Percentiles rank a stretch among this genome's conserved stretches.
These are phyloP conservation scores for Caenorhabditis sp. DNA, from an alignment of 2,888 invertebrate genomes.

Conservation along the genomic window DNA sequence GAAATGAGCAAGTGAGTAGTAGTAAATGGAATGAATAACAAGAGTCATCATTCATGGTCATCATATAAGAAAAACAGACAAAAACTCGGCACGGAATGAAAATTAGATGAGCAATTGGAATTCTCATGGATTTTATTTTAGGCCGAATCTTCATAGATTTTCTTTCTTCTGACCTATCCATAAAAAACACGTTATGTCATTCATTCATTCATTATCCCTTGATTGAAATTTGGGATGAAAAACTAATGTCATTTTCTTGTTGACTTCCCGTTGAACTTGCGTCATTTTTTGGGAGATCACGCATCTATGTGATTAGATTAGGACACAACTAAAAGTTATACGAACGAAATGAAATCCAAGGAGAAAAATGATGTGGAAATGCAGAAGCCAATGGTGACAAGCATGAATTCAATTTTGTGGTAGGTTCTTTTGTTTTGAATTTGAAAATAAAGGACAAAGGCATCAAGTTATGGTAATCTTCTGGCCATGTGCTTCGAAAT, in stretches of 20 bases:
- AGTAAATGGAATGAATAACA: too few relatives aligned
- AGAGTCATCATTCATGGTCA: background rate
- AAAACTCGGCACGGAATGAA: slow-evolving; percentile 19
- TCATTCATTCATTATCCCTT: too few relatives aligned
- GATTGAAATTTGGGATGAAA: background rate
- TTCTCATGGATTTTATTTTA: background rate
- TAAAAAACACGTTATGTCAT: background rate
- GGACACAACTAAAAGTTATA: background rate
- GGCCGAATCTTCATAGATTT: too few relatives aligned
- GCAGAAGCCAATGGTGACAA: slow-evolving; percentile 45
- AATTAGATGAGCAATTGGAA: slow-evolving; percentile 18
- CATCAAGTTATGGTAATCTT: slow-evolving; percentile 29
- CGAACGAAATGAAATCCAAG: background rate
- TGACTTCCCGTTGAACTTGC: slow-evolving; percentile 10
- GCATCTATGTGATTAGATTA: slow-evolving; percentile 12
- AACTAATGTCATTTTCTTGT: slow-evolving; percentile 16
- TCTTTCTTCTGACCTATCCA: background rate
- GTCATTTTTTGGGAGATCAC: slow-evolving; percentile 22
- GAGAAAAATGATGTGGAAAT: slow-evolving; percentile 29
- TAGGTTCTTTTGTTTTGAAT: slow-evolving; percentile 16
- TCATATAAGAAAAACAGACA: slow-evolving; percentile 12
- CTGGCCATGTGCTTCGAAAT: too few relatives aligned
- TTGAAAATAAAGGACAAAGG: background rate
- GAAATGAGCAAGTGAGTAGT: too few relatives aligned
- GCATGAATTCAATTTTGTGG: too few relatives aligned